These are phyloP conservation scores for Habroteleia sp. DNA, from an alignment of 2,888 invertebrate species.

Conservation along the genomic window DNA sequence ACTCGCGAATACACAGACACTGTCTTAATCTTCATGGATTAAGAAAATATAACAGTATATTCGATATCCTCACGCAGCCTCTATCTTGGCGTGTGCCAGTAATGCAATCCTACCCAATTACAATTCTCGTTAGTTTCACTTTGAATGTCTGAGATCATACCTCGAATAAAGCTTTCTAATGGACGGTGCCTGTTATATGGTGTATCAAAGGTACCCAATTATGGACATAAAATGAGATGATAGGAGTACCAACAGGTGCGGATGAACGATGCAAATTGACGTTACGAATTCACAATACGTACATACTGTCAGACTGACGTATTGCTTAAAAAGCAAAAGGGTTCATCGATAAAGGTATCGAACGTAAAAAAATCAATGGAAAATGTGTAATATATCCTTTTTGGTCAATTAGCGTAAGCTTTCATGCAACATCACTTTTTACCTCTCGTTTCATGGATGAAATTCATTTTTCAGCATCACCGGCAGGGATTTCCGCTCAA, in stretches of 20 bases:
- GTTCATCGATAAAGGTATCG: slow-evolving; percentile 41
- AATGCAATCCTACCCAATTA: slow-evolving; percentile 62
- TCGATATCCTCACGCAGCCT: slow-evolving; percentile 45
- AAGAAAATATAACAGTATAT: slow-evolving; percentile 59
- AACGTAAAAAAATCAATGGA: slow-evolving; percentile 50
- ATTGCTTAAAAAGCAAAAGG: slow-evolving; percentile 47
- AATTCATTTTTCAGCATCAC: slow-evolving; percentile 44
- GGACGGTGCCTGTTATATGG: slow-evolving; percentile 67
- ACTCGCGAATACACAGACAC: slow-evolving; percentile 27
- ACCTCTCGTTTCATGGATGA: not conserved
- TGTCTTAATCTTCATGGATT: slow-evolving; percentile 55
- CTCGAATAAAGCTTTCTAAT: slow-evolving; percentile 68
- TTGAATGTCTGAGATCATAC: slow-evolving; percentile 64
- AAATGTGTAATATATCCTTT: slow-evolving; percentile 44
- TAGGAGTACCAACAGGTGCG: slow-evolving; percentile 71
- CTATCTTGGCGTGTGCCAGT: slow-evolving; percentile 40
- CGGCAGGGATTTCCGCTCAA: slow-evolving; percentile 24
- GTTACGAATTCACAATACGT: slow-evolving; percentile 66
- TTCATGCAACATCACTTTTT: slow-evolving; percentile 21
- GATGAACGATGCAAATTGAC: slow-evolving; percentile 70
- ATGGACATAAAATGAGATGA: slow-evolving; percentile 70
- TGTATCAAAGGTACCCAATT: slow-evolving; percentile 71
- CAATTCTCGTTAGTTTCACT: slow-evolving; percentile 64
- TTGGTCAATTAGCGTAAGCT: slow-evolving; percentile 18
- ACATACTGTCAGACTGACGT: slow-evolving; percentile 33